Conservation (phyloP, 2,113 vertebrate genomes). For the Passer montanus region DNA sequence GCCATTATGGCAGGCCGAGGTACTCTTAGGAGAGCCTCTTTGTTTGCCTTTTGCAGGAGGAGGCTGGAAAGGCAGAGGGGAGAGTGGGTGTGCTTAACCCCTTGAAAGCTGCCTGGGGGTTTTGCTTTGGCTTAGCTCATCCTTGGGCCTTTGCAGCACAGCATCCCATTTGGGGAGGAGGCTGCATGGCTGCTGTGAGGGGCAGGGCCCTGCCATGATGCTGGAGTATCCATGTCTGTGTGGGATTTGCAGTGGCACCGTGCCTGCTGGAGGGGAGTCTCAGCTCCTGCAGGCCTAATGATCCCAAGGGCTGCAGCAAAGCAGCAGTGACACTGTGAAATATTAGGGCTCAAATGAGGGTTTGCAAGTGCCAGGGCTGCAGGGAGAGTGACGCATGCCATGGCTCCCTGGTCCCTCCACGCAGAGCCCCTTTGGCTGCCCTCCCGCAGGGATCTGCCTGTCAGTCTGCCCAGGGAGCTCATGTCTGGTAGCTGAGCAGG, state of each 20-base stretch:
- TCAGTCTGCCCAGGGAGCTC: not conserved
- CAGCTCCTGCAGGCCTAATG: not conserved
- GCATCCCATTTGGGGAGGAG: accelerated
- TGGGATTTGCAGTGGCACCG: accelerated
- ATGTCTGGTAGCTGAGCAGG: not conserved
- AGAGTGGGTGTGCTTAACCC: not conserved
- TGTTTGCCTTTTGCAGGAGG: not conserved
- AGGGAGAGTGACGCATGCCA: accelerated
- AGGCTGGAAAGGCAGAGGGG: not conserved
- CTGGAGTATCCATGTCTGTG: accelerated
- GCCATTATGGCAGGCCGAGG: not conserved
- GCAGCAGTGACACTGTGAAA: accelerated
- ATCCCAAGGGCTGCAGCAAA: accelerated
- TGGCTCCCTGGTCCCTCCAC: accelerated
- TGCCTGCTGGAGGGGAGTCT: not conserved
- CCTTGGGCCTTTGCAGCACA: not conserved
- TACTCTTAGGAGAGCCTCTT: not conserved
- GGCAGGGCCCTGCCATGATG: not conserved
- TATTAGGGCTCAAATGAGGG: not conserved
- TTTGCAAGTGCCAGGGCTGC: accelerated
- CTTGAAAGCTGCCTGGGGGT: not conserved
- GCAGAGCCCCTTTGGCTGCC: not conserved
- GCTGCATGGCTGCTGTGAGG: accelerated
- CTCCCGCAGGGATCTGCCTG: accelerated
- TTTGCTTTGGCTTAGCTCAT: not conserved